phyloP scores from a whole-genome alignment of 1,140 invertebrate genomes.

The Scylla paramamosain region DNA sequence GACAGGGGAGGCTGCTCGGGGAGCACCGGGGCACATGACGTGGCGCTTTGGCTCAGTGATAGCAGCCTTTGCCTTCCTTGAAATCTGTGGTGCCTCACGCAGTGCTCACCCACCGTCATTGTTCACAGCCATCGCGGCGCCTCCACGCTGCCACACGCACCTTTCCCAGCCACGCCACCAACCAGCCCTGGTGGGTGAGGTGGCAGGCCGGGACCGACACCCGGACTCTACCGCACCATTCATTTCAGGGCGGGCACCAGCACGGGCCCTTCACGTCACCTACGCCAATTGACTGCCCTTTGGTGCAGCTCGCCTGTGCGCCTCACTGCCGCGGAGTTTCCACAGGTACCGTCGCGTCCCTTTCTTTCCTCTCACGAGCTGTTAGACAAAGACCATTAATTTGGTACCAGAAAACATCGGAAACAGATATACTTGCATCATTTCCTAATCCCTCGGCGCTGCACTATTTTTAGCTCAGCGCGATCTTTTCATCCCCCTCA shows the following conservation, averaged over 20 bases:
- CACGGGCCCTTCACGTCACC: too few relatives aligned
- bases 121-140: too few relatives aligned
- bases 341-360: not conserved
- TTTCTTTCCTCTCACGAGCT: not conserved
- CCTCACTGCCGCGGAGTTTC: not conserved
- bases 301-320: too few relatives aligned
- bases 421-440: not conserved
- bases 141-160: too few relatives aligned
- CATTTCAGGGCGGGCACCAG: not conserved
- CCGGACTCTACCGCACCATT: not conserved
- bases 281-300: too few relatives aligned
- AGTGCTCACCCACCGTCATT: too few relatives aligned
- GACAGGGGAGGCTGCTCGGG: not conserved
- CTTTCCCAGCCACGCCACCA: too few relatives aligned
- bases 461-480: not conserved
- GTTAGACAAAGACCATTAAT: not conserved
- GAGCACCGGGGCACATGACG: not conserved
- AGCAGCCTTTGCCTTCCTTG: not conserved
- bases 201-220: too few relatives aligned
- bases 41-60: not conserved
- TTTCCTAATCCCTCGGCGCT: not conserved
- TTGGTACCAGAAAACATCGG: not conserved
- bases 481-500: not conserved
- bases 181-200: too few relatives aligned
- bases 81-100: not conserved